Evolutionary conservation across 2,888 invertebrate species (phyloP), one percentile per base, ranked within the genome.

Genomic region (Orthosia incerta): DNA sequence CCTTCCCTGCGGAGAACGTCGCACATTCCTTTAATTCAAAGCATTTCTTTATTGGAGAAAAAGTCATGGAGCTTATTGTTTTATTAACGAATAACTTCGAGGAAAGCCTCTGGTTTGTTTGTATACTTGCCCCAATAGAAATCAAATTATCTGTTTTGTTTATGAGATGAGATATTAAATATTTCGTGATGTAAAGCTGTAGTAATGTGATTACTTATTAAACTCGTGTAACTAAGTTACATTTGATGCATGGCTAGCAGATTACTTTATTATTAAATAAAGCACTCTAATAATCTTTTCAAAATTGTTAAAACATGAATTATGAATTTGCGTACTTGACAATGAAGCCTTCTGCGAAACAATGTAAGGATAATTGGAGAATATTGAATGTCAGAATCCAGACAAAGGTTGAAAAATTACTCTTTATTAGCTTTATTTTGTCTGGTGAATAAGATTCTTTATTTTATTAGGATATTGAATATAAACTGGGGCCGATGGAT

Each of bases 41-140:
- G 92, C 92, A 93, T 94, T 94, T 94, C 92, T 93, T 94, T 95
- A 94, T 94, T 95, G 92, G 90, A 93, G 92, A 86, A 83, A 92
- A 93, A 91, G 93, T 93, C 91, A 91, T 91, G 91, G 70, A 90
- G 87, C 89, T 90, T 93, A 94, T 94, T 93, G 92, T 94, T 93
- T 93, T 93, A 94, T 92, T 92, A 93, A 90, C 89, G 86, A 92
- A 94, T 93, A 94, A 90, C 92, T 93, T 81, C 69, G 86, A 74
- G 77, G 79, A 83, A 71, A 26, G 56, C n/a, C 57, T 11, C 79
- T 76, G 86, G 79, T 80, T 78, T 83, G 73, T 80, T 84, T 76
- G 63, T 74, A 69, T 75, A 80, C 76, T 86, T 79, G 72, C 66
- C 67, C 57, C 64, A 69, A 67, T 64, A 83, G 48, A 81, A 78